phyloP scores from a whole-genome alignment of 2,888 invertebrate genomes.

The Tenthredo mesomela region DNA sequence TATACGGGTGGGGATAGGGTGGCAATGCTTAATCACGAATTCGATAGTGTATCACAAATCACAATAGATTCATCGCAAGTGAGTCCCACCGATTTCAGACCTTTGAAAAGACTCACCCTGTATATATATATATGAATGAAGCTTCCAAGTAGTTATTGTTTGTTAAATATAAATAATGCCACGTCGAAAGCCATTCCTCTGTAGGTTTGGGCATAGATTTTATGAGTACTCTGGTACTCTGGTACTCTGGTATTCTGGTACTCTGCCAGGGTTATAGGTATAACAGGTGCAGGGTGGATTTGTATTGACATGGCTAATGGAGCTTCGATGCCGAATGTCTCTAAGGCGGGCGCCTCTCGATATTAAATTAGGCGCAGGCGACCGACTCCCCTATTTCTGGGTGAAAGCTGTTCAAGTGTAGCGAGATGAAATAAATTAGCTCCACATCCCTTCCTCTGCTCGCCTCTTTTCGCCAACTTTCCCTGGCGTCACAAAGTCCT shows the following conservation, averaged over 20 bases:
- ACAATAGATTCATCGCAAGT: too few species aligned
- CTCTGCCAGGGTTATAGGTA: neutral
- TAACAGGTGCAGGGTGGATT: slow-evolving; percentile 7
- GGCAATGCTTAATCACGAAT: too few species aligned
- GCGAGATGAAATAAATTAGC: slow-evolving; percentile 29
- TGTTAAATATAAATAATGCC: neutral
- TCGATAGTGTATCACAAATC: too few species aligned
- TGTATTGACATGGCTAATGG: slow-evolving; percentile 25
- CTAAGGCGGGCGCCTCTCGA: neutral
- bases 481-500: slow-evolving; percentile 12
- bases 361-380: slow-evolving; percentile 27
- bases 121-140: neutral
- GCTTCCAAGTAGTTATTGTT: neutral
- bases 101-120: too few species aligned
- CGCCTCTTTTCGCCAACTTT: neutral
- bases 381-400: neutral
- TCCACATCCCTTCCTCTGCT: neutral
- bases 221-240: neutral
- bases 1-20: too few species aligned
- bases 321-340: slow-evolving; percentile 17
- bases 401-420: slow-evolving; percentile 12
- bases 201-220: neutral
- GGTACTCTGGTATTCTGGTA: neutral
- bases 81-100: too few species aligned
- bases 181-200: neutral